Percentiles rank a stretch among this genome's conserved stretches.
phyloP scores from a whole-genome alignment of 1,140 invertebrate genomes.

The Drosophila saltans region DNA sequence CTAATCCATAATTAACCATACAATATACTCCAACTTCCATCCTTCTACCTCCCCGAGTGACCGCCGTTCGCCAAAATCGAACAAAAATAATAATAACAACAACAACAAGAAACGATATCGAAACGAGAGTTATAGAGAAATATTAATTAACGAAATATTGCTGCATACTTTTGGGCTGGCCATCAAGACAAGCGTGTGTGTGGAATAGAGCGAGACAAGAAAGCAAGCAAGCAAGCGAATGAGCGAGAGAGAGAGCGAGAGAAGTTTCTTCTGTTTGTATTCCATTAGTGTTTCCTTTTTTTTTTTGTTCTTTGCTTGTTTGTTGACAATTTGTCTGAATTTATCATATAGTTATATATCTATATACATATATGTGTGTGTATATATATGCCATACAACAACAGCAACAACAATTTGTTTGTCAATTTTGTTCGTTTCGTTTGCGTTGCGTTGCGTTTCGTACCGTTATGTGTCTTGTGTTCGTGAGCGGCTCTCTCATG shows the following conservation, averaged over 20 bases:
- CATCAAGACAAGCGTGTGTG: not conserved
- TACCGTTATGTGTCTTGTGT: constrained; percentile 48
- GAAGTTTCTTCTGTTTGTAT: constrained; percentile 14
- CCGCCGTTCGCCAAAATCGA: constrained; percentile 30
- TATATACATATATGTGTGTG: not conserved
- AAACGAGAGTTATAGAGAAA: not conserved
- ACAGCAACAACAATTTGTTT: constrained; percentile 29
- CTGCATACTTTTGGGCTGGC: not conserved
- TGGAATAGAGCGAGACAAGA: constrained; percentile 8
- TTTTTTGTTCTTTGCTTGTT: constrained; percentile 41
- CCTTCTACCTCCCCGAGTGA: no score
- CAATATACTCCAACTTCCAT: no score
- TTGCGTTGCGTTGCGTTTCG: constrained; percentile 17
- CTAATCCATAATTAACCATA: no score
- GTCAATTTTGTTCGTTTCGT: constrained; percentile 37
- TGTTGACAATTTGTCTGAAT: constrained; percentile 45
- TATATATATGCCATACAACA: not conserved
- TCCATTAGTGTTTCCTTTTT: not conserved
- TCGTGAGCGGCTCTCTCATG: constrained; percentile 57
- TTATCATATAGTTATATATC: not conserved
- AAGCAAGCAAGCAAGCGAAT: no score
- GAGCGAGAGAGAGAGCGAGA: not conserved
- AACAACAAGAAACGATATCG: constrained; percentile 8
- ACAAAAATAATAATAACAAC: no score
- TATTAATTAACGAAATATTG: not conserved